Base-by-base conservation (phyloP, 53 echinoderm and acorn worm species). In the Luidia sarsii region DNA sequence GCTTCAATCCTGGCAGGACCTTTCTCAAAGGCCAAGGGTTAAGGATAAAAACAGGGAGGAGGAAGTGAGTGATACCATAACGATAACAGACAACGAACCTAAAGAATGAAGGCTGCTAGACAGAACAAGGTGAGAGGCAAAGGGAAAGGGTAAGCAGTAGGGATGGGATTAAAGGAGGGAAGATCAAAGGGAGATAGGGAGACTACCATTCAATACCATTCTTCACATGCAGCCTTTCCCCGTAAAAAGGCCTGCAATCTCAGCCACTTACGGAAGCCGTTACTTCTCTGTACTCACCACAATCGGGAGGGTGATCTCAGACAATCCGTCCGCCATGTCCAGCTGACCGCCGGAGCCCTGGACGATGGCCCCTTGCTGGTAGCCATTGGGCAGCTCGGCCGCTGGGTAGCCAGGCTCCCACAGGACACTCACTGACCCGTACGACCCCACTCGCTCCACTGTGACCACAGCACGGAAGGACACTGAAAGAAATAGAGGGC, bases 321-420 rank as follows among this genome's bases (percentile, higher is more conserved):
- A 63, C 49, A 91, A 74, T 28, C 94, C 94, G 64, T 94, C 81
- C 14, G 38, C 62, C 46, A 94, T 77, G 54, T 65, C 74, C 20
- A 91, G 49, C 50, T 87, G 84, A 11, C 91, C 99, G 7, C 91
- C 99, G 8, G 83, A 81, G 6, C 51, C 66, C 34, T 94, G 99
- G 28, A 87, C 88, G 34, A 94, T 80, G 1, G 37, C 72, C 18
- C 99, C 99, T 28, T 94, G 84, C 38, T 71, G 63, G 64, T 71
- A 99, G 0, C 94, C 99, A 39, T 74, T 48, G 24, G 94, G 99
- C 21, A 99, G 69, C 32, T 73, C 79, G 10, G 86, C 87, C 5
- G 70, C 9, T 2, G 63, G 83, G 80, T 93, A 87, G 15, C 99
- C 99, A 19, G 68, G 81, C 80, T 81, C 68, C 99, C 99, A 99